phyloP scores from a whole-genome alignment of 2,113 vertebrate genomes.

The Gracilinanus agilis region DNA sequence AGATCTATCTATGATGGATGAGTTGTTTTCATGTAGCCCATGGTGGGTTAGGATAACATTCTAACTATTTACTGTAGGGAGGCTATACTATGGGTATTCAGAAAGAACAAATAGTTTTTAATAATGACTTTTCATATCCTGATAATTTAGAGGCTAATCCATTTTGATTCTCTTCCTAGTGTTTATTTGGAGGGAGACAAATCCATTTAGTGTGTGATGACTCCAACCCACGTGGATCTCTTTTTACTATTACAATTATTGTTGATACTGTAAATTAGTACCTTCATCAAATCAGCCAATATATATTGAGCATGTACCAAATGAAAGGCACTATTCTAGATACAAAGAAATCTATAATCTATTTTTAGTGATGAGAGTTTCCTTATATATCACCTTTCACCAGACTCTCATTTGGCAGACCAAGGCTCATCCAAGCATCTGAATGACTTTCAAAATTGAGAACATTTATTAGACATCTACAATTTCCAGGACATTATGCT shows the following conservation, averaged over 20 bases:
- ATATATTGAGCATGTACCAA: background rate
- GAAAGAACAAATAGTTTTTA: background rate
- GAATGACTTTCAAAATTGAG: background rate
- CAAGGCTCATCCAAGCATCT: background rate
- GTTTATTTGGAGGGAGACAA: conserved; percentile 9
- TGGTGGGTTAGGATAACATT: background rate
- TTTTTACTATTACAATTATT: background rate
- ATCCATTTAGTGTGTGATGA: conserved; percentile 12
- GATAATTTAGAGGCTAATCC: background rate
- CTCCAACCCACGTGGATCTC: background rate
- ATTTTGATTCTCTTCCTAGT: background rate
- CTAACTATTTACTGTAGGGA: background rate
- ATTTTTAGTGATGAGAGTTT: background rate
- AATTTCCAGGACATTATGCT: background rate
- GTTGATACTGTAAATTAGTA: conserved; percentile 19
- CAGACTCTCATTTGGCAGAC: background rate
- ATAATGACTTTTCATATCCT: conserved; percentile 10
- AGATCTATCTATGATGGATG: background rate
- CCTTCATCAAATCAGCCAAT: background rate
- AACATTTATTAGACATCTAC: background rate
- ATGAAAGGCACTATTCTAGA: background rate
- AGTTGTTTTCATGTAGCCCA: background rate
- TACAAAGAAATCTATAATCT: conserved; percentile 17
- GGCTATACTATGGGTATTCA: background rate
- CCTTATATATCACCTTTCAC: background rate